Evolutionary conservation across 1,140 invertebrate genomes (phyloP).

Genomic region (Varroa destructor): DNA sequence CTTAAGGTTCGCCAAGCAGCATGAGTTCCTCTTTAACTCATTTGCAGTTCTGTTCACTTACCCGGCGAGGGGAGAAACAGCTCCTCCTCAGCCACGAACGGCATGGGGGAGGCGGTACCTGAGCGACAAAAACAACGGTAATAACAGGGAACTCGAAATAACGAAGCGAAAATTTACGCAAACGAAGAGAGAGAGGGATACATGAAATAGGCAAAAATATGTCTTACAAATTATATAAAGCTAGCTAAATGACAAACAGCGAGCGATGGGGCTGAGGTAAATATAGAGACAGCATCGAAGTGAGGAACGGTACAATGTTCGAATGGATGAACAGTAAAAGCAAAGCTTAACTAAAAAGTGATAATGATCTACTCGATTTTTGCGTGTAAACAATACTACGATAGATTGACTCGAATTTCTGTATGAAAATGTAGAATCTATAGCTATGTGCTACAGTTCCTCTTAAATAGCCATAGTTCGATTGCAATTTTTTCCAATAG

Average conservation of each 20-base stretch:
- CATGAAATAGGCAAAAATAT: constrained; percentile 23
- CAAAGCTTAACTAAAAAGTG: neutral
- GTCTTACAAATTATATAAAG: constrained; percentile 19
- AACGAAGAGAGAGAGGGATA: neutral
- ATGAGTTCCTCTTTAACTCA: too few species aligned
- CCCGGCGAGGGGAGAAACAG: constrained; percentile 30
- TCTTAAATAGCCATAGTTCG: too few species aligned
- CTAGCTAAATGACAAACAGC: constrained; percentile 31
- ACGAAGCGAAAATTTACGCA: neutral
- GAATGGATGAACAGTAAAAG: neutral
- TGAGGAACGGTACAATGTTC: neutral
- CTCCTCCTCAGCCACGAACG: constrained; percentile 29
- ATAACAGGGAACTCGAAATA: neutral
- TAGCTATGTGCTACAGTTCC: too few species aligned
- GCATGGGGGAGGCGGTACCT: constrained; percentile 26
- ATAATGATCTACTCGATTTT: too few species aligned
- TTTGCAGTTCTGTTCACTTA: constrained; percentile 28
- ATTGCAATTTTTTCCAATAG: too few species aligned
- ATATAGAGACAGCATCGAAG: neutral
- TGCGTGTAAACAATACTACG: too few species aligned
- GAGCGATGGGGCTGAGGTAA: constrained; percentile 29
- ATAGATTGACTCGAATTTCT: too few species aligned
- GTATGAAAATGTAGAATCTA: too few species aligned
- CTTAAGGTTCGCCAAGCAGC: too few species aligned
- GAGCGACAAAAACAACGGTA: constrained; percentile 7